Base-by-base conservation (phyloP, 2,888 invertebrate species). In the Morpho deidamia region DNA sequence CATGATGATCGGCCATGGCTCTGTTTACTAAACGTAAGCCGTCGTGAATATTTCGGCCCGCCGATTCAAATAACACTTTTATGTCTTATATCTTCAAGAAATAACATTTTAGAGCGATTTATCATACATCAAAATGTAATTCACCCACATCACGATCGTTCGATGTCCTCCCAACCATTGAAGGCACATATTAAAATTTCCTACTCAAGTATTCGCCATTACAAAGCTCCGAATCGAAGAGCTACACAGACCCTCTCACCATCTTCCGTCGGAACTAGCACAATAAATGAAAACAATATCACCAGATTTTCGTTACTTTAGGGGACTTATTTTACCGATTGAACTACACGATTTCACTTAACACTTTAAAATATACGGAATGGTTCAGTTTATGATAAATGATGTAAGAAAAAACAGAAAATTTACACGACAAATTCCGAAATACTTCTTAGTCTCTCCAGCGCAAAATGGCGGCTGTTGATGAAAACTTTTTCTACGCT, bases 401-500 rank as follows among this genome's bases (percentile, higher is more conserved):
- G 89, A 87, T 89, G 87, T 87, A 88, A 83, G 88, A 90, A 89
- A 90, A 88, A 87, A 90, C 88, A 91, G 92, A 90, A 91, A 91
- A 92, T 92, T 92, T 92, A 92, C 90, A 91, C 91, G 91, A 92
- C 92, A 92, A 92, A 92, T 91, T 92, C 92, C 91, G 91, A 93
- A 94, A 92, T 93, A 92, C 92, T 91, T 92, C 92, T 92, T 91
- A 93, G 92, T 92, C 93, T 92, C 92, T 91, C 91, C 93, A 93
- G 93, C 93, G 93, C 95, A 96, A 96, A 94, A 96, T 96, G 96
- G 96, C 96, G 95, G 95, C 95, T 95, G 94, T 95, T 95, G 95
- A 95, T 95, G 95, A 95, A 93, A 95, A 95, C 94, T 95, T 96
- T 95, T 95, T 95, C 94, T 95, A 95, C 95, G 95, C 95, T 95